A percentile compares a stretch with the other conserved stretches of the same genome.
Evolutionary conservation across 2,113 vertebrate genomes (phyloP).

Genomic region (Malurus melanocephalus): DNA sequence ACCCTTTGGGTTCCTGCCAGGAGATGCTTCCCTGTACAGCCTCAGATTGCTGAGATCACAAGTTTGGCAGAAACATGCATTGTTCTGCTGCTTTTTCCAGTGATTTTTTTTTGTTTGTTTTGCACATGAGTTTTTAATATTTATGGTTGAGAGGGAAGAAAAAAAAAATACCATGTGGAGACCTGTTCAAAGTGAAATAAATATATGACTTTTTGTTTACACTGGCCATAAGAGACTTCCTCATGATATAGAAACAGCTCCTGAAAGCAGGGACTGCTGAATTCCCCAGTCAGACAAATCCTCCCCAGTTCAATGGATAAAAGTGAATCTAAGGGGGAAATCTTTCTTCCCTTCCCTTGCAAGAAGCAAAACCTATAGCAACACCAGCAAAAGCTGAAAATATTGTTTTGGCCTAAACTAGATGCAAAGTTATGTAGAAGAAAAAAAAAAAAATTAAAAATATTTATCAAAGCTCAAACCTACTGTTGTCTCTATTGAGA

Average conservation of each 20-base stretch:
- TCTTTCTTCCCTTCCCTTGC: not conserved
- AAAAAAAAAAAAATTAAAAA: not conserved
- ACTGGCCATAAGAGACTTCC: not conserved
- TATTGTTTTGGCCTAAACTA: not conserved
- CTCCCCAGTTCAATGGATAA: not conserved
- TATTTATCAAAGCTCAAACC: not conserved
- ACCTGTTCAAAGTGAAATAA: not conserved
- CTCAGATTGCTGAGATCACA: not conserved
- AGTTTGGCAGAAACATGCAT: not conserved
- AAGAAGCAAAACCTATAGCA: not conserved
- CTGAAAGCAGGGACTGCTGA: not conserved
- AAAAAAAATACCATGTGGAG: not conserved
- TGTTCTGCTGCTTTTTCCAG: not conserved
- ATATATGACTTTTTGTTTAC: not conserved
- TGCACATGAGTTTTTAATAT: not conserved
- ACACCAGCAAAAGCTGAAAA: not conserved
- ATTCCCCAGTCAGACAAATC: not conserved
- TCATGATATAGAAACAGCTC: not conserved
- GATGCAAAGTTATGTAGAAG: not conserved
- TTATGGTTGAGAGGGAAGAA: not conserved
- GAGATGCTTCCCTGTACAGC: not conserved
- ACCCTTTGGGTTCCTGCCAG: not conserved
- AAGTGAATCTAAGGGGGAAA: accelerated
- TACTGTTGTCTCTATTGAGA: not conserved
- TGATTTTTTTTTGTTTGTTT: not conserved